Base-by-base conservation (phyloP, 92 coral and sea anemone genomes). In the Meandrina meandrites region DNA sequence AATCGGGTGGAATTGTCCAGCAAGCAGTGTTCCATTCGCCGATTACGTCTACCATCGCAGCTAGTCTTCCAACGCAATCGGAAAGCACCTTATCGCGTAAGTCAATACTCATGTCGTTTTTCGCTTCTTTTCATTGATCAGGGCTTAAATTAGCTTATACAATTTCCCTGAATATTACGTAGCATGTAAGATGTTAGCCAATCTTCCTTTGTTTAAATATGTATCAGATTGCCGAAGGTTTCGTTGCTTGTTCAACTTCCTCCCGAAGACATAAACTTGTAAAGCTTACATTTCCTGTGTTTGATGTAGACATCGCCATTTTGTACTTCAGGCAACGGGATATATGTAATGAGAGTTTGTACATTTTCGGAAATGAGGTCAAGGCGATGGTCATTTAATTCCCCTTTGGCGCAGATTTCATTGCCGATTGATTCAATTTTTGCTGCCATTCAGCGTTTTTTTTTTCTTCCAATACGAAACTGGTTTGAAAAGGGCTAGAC, bases 21-120 rank as follows among this genome's bases (percentile, higher is more conserved):
- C 34, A 91, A 6, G 42, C 88, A 17, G 91, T 94, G 18, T 94
- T 88, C 78, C 98, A 85, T 47, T 90, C 93, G 15, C 90, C 91
- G 19, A 91, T 94, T 15, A 85, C 95, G 17, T 88, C 95, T 5
- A 88, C 95, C 31, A 48, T 92, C 32, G 68, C 93, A 11, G 98
- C 94, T 24, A 93, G 90, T 48, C 93, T 87, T 64, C 90, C 93
- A 2, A 90, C 93, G 45, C 91, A 89, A 18, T 84, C 92, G 13
- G 98, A 94, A 74, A 94, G 88, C 81, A 94, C 91, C 5, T 88
- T 75, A 47, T 92, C 95, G 57, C 87, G 98, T 94, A 86, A 92
- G 98, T n/a, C n/a, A n/a, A n/a, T n/a, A n/a, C n/a, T n/a, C n/a
- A n/a, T 94, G 28, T 19, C 12, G 28, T 16, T 67, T 48, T 71